Evolutionary conservation across 2,113 vertebrate genomes (phyloP), one percentile per base, ranked within the genome.

Genomic region (Ellobius talpinus): DNA sequence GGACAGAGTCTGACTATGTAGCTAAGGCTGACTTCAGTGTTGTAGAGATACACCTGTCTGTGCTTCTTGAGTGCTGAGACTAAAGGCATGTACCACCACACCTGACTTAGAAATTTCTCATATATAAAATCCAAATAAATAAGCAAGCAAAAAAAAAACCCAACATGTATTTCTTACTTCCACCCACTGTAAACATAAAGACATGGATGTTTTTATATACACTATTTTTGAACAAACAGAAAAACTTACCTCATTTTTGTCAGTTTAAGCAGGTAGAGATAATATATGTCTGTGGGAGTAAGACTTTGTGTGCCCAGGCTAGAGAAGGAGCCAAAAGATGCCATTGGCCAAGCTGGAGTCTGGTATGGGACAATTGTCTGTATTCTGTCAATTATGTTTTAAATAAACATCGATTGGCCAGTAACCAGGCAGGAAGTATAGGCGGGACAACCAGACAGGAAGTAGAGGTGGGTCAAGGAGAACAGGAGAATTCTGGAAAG

Each of bases 221-320:
- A 0, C 5, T 14, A 1, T 52, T 31, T 72, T 63, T 68, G 8
- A 87, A 93, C 11, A 84, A 90, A 31, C 2, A 92, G 29, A 92
- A 96, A 96, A 82, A 55, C 16, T 26, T 91, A 77, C 73, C 16
- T 36, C 23, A 68, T 66, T 86, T 26, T 84, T 90, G 89, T 93
- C 8, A 61, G 24, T 1, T 86, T 78, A 73, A 93, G 11, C 61
- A 91, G 36, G 45, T 68, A 4, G 19, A 86, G 82, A 70, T 73
- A 45, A 88, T 47, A 39, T 58, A 78, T 50, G 21, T 29, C 63
- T 26, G 88, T 26, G 5, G 45, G n/a, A 92, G 66, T 21, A 92
- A 96, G 63, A 2, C 50, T 23, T 33, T 23, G 36, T 47, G 9
- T 72, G 13, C 33, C 66, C 85, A 47, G 63, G 76, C 11, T 52